Evolutionary conservation across 2,113 vertebrate genomes (phyloP).

Genomic region (Chaetodon trifascialis): DNA sequence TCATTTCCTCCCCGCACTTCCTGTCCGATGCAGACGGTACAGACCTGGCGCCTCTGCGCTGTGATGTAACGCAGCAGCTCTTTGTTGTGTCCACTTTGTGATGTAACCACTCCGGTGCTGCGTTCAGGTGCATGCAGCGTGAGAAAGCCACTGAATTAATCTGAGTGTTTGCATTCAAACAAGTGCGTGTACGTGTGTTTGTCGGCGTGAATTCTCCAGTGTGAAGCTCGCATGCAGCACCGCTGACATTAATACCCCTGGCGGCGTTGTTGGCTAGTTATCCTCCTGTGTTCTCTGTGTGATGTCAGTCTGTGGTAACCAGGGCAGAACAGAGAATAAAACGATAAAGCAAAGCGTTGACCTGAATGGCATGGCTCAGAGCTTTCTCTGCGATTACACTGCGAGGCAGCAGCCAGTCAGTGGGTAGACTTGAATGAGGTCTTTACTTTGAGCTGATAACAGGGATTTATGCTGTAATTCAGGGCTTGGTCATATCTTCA

Average conservation of each 20-base stretch:
- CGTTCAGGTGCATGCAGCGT: neutral
- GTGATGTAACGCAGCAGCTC: conserved; percentile 53
- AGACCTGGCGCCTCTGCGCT: conserved; percentile 9
- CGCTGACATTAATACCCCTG: conserved; percentile 58
- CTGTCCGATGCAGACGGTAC: conserved; percentile 1
- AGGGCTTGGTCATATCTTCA: conserved; percentile 29
- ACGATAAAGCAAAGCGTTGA: conserved; percentile 63
- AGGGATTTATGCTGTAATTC: conserved; percentile 68
- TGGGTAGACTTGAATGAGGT: conserved; percentile 60
- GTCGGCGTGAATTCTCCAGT: conserved; percentile 40
- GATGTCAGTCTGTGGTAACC: conserved; percentile 60
- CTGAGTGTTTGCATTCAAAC: conserved; percentile 22
- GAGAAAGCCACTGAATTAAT: conserved; percentile 19
- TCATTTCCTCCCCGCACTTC: conserved; percentile 2
- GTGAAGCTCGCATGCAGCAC: conserved; percentile 27
- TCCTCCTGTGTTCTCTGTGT: conserved; percentile 52
- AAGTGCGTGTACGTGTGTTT: neutral
- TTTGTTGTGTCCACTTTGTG: conserved; percentile 40
- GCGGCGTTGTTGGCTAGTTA: conserved; percentile 47
- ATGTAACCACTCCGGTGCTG: conserved; percentile 48
- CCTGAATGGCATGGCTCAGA: conserved; percentile 64
- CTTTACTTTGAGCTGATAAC: conserved; percentile 71
- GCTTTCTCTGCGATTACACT: conserved; percentile 56
- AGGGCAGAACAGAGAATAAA: conserved; percentile 58
- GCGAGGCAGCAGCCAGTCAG: conserved; percentile 58